Percentiles rank a stretch among this genome's conserved stretches.
These are phyloP conservation scores for Poeciliopsis occidentalis DNA, from an alignment of 2,113 vertebrate genomes.

Conservation along the genomic window DNA sequence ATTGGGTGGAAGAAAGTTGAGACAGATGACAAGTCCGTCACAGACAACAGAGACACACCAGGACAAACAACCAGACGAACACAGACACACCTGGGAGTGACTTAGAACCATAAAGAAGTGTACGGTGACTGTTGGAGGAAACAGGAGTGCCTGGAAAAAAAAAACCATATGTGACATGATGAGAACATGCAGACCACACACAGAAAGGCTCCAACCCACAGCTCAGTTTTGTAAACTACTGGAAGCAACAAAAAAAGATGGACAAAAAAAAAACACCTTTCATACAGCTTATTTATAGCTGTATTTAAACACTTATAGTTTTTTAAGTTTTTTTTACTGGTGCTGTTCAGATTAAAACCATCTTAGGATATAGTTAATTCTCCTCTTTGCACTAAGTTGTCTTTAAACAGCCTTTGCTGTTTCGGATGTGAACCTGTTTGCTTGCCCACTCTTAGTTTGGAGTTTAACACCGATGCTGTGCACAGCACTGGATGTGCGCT, in stretches of 20 bases:
- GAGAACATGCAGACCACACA: neutral
- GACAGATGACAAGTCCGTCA: neutral
- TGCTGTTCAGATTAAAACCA: neutral
- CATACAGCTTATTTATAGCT: neutral
- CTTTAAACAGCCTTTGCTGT: neutral
- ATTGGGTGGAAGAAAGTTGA: neutral
- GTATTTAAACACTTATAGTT: neutral
- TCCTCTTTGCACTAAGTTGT: neutral
- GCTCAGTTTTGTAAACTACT: neutral
- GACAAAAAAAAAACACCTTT: no score
- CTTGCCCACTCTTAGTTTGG: conserved; percentile 18
- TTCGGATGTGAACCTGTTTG: conserved; percentile 3
- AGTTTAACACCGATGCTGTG: conserved; percentile 46
- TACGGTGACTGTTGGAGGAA: neutral
- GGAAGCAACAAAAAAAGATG: neutral
- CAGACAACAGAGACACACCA: neutral
- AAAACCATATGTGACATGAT: neutral
- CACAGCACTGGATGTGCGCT: conserved; percentile 25
- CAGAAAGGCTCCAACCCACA: neutral
- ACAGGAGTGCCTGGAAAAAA: neutral
- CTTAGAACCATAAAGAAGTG: neutral
- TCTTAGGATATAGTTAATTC: neutral
- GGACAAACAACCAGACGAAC: neutral
- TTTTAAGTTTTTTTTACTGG: neutral
- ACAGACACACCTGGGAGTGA: neutral